Evolutionary conservation across 1,140 invertebrate genomes (phyloP).

Genomic region (Pinna nobilis): DNA sequence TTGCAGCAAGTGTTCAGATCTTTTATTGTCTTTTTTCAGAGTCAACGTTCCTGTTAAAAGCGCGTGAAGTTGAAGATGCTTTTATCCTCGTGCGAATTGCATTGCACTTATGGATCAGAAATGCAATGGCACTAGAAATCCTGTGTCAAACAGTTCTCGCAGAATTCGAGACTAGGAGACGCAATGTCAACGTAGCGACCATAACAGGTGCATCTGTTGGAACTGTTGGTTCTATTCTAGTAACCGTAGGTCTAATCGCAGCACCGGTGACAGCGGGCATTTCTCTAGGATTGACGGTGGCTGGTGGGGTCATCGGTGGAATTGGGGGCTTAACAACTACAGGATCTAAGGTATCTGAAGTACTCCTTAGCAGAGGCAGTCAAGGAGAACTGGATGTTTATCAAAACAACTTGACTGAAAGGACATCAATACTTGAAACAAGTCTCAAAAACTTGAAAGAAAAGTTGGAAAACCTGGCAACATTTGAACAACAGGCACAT

Average conservation of each 20-base stretch:
- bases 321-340: constrained; percentile 1
- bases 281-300: constrained; percentile 24
- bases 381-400: neutral
- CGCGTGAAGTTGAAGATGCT: neutral
- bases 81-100: constrained; percentile 1
- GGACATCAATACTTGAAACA: neutral
- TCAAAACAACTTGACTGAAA: neutral
- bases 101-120: constrained; percentile 23
- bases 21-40: constrained; percentile 19
- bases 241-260: constrained; percentile 8
- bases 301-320: constrained; percentile 21
- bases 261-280: constrained; percentile 20
- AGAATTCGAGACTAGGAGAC: constrained; percentile 10
- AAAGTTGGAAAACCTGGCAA: neutral
- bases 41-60: neutral
- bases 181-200: constrained; percentile 24
- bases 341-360: constrained; percentile 21
- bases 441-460: neutral
- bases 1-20: neutral
- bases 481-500: neutral
- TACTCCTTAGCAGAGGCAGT: constrained; percentile 3
- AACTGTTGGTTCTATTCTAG: constrained; percentile 6
- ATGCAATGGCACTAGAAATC: constrained; percentile 2
- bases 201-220: constrained; percentile 18
- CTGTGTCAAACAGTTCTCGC: constrained; percentile 13